A percentile compares a stretch with the other conserved stretches of the same genome.
Conservation (phyloP, 2,888 invertebrate species). For the Latrodectus hesperus region DNA sequence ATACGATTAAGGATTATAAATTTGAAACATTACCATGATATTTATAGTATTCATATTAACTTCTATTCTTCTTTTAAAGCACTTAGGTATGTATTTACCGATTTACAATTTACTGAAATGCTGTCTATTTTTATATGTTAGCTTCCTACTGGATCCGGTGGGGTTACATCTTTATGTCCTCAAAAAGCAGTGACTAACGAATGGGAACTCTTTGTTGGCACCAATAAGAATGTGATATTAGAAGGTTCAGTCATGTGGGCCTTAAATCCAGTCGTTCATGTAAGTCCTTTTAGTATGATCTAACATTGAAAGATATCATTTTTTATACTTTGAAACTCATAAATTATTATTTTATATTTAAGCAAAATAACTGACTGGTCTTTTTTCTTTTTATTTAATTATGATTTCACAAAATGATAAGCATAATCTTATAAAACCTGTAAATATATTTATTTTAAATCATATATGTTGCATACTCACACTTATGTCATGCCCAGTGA, state of each 20-base stretch:
- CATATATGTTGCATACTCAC: too few relatives aligned
- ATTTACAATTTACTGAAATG: neutral
- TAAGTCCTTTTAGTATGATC: conserved; percentile 12
- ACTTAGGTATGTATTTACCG: too few relatives aligned
- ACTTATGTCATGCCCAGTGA: too few relatives aligned
- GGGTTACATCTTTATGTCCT: conserved; percentile 91
- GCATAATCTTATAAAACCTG: too few relatives aligned
- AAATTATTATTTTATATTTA: neutral
- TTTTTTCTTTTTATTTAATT: too few relatives aligned
- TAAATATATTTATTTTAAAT: too few relatives aligned
- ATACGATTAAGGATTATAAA: too few relatives aligned
- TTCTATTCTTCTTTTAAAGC: too few relatives aligned
- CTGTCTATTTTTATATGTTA: conserved; percentile 73
- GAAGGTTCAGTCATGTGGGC: conserved; percentile 92
- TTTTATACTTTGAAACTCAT: neutral
- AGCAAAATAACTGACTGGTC: neutral
- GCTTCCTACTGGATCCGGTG: conserved; percentile 90
- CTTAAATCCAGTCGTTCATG: conserved; percentile 83
- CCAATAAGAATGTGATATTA: conserved; percentile 90
- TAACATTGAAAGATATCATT: neutral
- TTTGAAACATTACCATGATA: too few relatives aligned
- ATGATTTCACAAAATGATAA: too few relatives aligned
- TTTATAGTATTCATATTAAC: too few relatives aligned
- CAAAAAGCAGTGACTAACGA: conserved; percentile 88
- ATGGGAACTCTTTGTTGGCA: conserved; percentile 92